These are phyloP conservation scores for Megaceryle torquata DNA, from an alignment of 2,113 vertebrate species.

Conservation along the genomic window DNA sequence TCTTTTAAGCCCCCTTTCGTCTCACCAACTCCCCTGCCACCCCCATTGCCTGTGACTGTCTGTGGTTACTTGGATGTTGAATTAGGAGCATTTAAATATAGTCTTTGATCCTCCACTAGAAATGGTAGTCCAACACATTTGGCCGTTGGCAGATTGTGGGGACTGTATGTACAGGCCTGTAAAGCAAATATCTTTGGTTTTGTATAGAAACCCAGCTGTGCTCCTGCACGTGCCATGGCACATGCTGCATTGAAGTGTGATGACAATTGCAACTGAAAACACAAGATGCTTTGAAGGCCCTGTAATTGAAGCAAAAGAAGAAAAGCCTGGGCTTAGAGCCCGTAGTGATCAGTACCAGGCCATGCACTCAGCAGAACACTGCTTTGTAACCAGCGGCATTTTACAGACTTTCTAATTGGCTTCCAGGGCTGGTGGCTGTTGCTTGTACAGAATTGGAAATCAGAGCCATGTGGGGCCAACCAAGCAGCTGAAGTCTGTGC, in stretches of 20 bases:
- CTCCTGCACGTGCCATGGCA: neutral
- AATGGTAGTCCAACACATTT: slow-evolving; percentile 3
- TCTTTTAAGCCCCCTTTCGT: neutral
- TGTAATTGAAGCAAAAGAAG: slow-evolving; percentile 38
- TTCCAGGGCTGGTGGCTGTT: slow-evolving; percentile 34
- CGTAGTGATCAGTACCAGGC: slow-evolving; percentile 47
- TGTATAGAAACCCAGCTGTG: slow-evolving; percentile 32
- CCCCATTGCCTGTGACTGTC: neutral
- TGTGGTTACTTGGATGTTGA: neutral
- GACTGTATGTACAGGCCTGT: neutral
- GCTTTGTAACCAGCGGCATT: slow-evolving; percentile 14
- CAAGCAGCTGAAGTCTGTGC: neutral
- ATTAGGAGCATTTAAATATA: neutral
- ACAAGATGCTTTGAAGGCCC: slow-evolving; percentile 12
- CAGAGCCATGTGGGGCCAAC: neutral
- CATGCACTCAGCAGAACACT: neutral
- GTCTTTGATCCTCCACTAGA: slow-evolving; percentile 12
- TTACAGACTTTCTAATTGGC: slow-evolving; percentile 45
- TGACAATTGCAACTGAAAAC: slow-evolving; percentile 52
- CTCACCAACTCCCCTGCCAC: neutral
- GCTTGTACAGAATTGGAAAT: slow-evolving; percentile 10
- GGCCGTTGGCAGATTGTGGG: slow-evolving; percentile 11
- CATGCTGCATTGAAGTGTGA: slow-evolving; percentile 31
- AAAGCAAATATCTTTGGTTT: slow-evolving; percentile 36
- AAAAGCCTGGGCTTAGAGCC: slow-evolving; percentile 45